Base-by-base conservation (phyloP, 2,888 invertebrate genomes). In the Hermodice carunculata region DNA sequence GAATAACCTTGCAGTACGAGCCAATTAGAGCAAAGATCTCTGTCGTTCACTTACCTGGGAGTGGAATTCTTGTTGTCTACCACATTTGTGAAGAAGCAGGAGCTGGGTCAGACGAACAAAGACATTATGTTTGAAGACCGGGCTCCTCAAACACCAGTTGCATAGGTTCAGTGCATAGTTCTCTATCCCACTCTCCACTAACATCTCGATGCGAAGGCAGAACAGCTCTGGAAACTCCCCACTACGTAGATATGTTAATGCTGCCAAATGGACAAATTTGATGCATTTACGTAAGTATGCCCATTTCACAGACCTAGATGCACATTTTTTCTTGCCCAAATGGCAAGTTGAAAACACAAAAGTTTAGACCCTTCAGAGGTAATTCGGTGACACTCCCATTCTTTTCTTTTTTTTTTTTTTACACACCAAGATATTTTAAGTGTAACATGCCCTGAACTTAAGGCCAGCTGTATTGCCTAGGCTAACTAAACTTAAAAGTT, bases 181-280 rank as follows among this genome's bases (percentile, higher is more conserved):
- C 64, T 84, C 84, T 68, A 82, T 83, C 64, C 82, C 82, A 56
- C 81, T 81, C 64, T 83, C 78, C 59, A 83, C 74, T 75, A 84
- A 75, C 75, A 84, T 78, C 63, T 82, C 83, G 4, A 84, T 79
- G 1, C 84, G 76, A 43, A 84, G 70, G 52, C 67, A 61, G 53
- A 74, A 65, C 52, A 74, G 53, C 49, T 72, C 71, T 14, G 67
- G 70, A 31, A 67, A 70, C 44, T 74, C 74, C 14, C 67, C 64
- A 26, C 61, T 69, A 2, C 62, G 37, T 31, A 74, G 62, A 64
- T 70, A 74, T 17, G 58, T 52, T 58, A 72, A 51, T 1, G 70
- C 74, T 72, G 64, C 17, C 32, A 64, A 37, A 14, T 40, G 1
- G 14, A 40, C 40, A 40, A 1, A n/a, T 40, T n/a, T 17, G n/a